These are phyloP conservation scores for Rallus crepitans DNA, from an alignment of 2,797 vertebrate species.

Conservation along the genomic window DNA sequence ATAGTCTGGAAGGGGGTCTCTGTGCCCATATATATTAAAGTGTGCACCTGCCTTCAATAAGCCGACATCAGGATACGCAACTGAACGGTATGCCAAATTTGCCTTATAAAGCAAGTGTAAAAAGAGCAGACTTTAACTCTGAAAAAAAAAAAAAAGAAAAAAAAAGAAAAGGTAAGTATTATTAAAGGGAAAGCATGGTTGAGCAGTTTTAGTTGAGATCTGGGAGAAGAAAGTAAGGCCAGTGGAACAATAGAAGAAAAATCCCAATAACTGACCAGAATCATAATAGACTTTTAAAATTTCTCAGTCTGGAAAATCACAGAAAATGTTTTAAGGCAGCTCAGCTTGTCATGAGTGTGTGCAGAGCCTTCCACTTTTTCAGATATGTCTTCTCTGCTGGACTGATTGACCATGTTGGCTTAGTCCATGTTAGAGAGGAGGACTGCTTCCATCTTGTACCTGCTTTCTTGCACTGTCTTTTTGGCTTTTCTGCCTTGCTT, in stretches of 20 bases:
- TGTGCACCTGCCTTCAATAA: constrained; percentile 82
- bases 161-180: neutral
- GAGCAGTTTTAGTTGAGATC: constrained; percentile 43
- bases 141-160: neutral
- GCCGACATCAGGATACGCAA: constrained; percentile 61
- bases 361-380: neutral
- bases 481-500: neutral
- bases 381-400: neutral
- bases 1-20: constrained; percentile 75
- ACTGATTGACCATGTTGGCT: neutral
- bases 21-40: constrained; percentile 74
- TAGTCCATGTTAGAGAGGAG: neutral
- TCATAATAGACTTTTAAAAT: neutral
- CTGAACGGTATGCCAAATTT: constrained; percentile 71
- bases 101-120: constrained; percentile 74
- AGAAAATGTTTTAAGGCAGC: neutral
- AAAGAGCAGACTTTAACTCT: constrained; percentile 66
- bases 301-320: neutral
- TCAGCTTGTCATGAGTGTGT: neutral
- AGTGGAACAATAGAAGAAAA: constrained; percentile 33
- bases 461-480: neutral
- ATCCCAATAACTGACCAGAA: neutral
- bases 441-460: accelerated
- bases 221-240: constrained; percentile 49
- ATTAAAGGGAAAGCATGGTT: neutral